Conservation (phyloP, 2,888 invertebrate species). For the Chrysolina haemoptera region DNA sequence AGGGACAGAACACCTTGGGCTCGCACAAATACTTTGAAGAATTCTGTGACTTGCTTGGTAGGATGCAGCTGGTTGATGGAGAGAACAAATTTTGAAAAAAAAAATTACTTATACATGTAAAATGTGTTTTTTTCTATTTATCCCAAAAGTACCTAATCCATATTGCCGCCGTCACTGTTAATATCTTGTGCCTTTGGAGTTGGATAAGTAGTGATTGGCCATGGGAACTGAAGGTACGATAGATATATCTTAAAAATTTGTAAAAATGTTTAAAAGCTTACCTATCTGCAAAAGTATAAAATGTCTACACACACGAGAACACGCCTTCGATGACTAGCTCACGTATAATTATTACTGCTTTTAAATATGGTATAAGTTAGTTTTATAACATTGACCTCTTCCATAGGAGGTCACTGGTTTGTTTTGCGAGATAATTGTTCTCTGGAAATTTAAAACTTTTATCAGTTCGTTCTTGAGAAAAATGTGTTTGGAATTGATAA, state of each 20-base stretch:
- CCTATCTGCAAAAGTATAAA: background rate
- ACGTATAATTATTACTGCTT: constrained; percentile 7
- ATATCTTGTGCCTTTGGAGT: too few relatives aligned
- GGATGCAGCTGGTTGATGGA: too few relatives aligned
- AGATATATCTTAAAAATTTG: background rate
- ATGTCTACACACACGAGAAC: background rate
- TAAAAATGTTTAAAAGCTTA: background rate
- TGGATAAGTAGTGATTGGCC: too few relatives aligned
- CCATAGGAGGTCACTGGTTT: constrained; percentile 1
- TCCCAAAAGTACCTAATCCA: background rate
- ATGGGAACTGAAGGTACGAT: background rate
- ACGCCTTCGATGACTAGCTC: background rate
- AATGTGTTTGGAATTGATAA: constrained; percentile 9
- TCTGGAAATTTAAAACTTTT: constrained; percentile 9
- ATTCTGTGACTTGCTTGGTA: too few relatives aligned
- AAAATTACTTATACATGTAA: too few relatives aligned
- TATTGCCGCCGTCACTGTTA: background rate
- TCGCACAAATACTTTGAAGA: too few relatives aligned
- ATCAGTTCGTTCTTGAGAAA: constrained; percentile 17
- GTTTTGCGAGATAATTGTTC: constrained; percentile 9
- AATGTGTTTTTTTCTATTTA: too few relatives aligned
- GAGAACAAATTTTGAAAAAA: too few relatives aligned
- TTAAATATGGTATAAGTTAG: constrained; percentile 14
- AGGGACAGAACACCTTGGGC: too few relatives aligned
- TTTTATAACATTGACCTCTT: constrained; percentile 18